phyloP scores from a whole-genome alignment of 2,888 invertebrate genomes.

The Empis stercorea region DNA sequence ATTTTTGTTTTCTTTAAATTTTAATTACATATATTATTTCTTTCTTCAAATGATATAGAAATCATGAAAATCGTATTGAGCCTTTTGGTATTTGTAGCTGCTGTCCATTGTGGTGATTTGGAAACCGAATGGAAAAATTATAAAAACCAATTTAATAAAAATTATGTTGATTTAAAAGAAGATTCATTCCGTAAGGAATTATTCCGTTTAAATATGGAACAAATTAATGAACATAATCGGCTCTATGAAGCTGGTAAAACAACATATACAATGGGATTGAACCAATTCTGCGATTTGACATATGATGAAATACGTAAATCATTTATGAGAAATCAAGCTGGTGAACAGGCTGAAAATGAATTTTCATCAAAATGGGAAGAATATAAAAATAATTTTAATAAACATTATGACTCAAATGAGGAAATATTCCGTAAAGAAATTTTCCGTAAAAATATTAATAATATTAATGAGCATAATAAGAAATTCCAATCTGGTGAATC shows the following conservation, averaged over 20 bases:
- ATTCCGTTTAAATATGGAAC: background rate
- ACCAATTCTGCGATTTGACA: background rate
- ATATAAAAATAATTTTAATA: no score
- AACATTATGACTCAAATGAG: no score
- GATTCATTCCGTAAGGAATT: background rate
- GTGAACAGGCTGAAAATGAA: no score
- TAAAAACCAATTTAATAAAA: background rate
- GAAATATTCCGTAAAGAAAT: no score
- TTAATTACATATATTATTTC: background rate
- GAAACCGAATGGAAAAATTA: background rate
- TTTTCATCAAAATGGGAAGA: no score
- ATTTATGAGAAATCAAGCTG: no score
- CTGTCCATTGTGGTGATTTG: background rate
- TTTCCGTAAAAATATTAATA: no score
- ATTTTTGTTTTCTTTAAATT: background rate
- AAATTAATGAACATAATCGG: background rate
- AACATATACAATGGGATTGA: background rate
- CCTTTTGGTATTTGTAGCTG: background rate
- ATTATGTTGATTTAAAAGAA: background rate
- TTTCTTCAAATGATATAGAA: background rate
- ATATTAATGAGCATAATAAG: background rate
- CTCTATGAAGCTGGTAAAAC: background rate
- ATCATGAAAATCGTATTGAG: background rate
- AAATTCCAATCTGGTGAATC: background rate
- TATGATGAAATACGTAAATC: background rate